Percentiles rank a stretch among this genome's conserved stretches.
Evolutionary conservation across 2,888 invertebrate species (phyloP).

Genomic region (Mythimna loreyi): DNA sequence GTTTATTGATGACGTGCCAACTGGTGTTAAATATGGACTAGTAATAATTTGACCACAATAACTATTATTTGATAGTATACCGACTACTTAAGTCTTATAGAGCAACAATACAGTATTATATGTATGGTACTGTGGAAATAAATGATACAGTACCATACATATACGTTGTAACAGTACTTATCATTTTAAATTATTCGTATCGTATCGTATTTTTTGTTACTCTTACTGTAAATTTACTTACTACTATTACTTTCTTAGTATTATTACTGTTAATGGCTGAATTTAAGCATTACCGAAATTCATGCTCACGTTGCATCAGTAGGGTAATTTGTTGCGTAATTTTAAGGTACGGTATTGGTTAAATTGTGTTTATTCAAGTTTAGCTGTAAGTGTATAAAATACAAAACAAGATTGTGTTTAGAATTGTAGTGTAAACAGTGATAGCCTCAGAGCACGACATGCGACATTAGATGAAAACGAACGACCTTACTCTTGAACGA

Average conservation of each 20-base stretch:
- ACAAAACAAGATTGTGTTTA: conserved; percentile 17
- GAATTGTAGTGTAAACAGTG: conserved; percentile 38
- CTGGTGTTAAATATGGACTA: conserved; percentile 28
- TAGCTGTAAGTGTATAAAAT: conserved; percentile 15
- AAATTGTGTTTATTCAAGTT: conserved; percentile 3
- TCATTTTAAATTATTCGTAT: conserved; percentile 2
- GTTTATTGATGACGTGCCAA: conserved; percentile 35
- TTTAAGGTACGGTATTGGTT: conserved; percentile 2
- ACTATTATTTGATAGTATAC: conserved; percentile 3
- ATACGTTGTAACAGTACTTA: not conserved
- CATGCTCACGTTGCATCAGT: conserved; percentile 1
- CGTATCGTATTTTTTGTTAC: no score
- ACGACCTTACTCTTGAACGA: conserved; percentile 90
- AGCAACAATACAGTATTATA: conserved; percentile 1
- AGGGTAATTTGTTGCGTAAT: conserved; percentile 12
- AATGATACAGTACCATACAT: not conserved
- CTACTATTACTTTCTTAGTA: no score
- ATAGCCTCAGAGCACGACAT: conserved; percentile 62
- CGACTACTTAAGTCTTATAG: conserved; percentile 10
- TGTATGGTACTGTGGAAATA: no score
- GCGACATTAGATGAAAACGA: conserved; percentile 73
- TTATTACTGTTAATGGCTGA: no score
- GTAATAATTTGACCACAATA: conserved; percentile 15
- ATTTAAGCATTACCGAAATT: conserved; percentile 7
- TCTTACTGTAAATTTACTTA: no score